Percentiles rank a stretch among this genome's conserved stretches.
phyloP scores from a whole-genome alignment of 2,113 vertebrate species.

The Dinomys branickii region DNA sequence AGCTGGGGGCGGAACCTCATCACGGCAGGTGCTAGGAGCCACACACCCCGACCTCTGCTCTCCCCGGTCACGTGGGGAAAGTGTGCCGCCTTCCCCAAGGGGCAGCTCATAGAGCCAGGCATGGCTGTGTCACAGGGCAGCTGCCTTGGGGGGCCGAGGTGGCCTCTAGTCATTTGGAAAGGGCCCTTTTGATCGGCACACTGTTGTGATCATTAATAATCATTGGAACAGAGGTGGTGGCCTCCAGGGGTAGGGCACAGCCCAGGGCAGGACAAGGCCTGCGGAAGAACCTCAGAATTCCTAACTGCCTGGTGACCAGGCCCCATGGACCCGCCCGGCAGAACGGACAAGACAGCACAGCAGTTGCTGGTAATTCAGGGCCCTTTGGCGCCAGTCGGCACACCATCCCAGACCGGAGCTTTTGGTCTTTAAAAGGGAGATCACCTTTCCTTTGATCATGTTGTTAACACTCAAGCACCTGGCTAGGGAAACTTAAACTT shows the following conservation, averaged over 20 bases:
- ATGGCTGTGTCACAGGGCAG: accelerated
- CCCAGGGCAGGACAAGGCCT: accelerated
- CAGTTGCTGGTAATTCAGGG: not conserved
- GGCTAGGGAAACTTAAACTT: not conserved
- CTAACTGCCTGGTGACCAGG: not conserved
- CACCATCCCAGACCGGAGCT: not conserved
- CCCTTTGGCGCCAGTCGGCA: not conserved
- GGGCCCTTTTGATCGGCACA: not conserved
- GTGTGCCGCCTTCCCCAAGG: too few relatives aligned
- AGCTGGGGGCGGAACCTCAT: not conserved
- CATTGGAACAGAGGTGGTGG: accelerated
- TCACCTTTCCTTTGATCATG: not conserved
- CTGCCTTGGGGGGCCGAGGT: not conserved
- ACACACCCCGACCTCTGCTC: not conserved
- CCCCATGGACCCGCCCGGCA: accelerated
- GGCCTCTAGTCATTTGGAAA: not conserved
- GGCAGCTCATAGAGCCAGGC: not conserved
- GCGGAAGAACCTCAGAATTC: not conserved
- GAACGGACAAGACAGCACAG: not conserved
- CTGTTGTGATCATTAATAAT: accelerated
- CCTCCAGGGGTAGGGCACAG: not conserved
- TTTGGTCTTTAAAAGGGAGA: not conserved
- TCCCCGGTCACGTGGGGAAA: not conserved
- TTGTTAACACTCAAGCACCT: not conserved
- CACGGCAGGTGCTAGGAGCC: not conserved